A percentile compares a stretch with the other conserved stretches of the same genome.
These are phyloP conservation scores for Lordiphosa andalusiaca DNA, from an alignment of 2,888 invertebrate genomes.

Conservation along the genomic window DNA sequence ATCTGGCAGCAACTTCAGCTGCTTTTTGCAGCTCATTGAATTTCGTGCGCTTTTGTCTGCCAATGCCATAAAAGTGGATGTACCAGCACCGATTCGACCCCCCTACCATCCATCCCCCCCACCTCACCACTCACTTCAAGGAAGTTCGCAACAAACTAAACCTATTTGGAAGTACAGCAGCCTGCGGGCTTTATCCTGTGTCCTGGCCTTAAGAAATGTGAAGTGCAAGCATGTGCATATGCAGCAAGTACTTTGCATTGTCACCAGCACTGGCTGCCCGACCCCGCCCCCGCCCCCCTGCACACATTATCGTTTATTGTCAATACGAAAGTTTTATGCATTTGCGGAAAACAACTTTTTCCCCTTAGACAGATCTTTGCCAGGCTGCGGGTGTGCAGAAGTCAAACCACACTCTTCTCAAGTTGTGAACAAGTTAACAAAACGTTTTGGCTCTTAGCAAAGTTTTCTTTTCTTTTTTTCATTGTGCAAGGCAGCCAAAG, in stretches of 20 bases:
- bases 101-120: too few species aligned
- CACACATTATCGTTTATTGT: constrained; percentile 63
- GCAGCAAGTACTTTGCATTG: constrained; percentile 32
- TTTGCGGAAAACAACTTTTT: constrained; percentile 51
- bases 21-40: constrained; percentile 74
- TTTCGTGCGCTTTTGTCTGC: constrained; percentile 69
- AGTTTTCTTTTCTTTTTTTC: constrained; percentile 33
- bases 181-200: constrained; percentile 63
- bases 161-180: constrained; percentile 40
- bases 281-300: background rate
- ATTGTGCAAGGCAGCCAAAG: constrained; percentile 20
- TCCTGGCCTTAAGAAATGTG: background rate
- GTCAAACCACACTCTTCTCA: constrained; percentile 29
- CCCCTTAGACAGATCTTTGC: constrained; percentile 31
- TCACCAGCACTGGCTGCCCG: background rate
- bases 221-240: constrained; percentile 15
- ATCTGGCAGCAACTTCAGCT: constrained; percentile 70
- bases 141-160: constrained; percentile 60
- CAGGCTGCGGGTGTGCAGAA: constrained; percentile 17
- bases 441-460: constrained; percentile 56
- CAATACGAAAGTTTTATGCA: constrained; percentile 70
- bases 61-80: constrained; percentile 61
- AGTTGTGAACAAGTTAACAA: constrained; percentile 61
- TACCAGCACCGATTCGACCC: constrained; percentile 4
- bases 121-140: constrained; percentile 10